Percentiles rank a stretch among this genome's conserved stretches.
phyloP scores from a whole-genome alignment of 2,113 vertebrate species.

The Nansenia antarctica region DNA sequence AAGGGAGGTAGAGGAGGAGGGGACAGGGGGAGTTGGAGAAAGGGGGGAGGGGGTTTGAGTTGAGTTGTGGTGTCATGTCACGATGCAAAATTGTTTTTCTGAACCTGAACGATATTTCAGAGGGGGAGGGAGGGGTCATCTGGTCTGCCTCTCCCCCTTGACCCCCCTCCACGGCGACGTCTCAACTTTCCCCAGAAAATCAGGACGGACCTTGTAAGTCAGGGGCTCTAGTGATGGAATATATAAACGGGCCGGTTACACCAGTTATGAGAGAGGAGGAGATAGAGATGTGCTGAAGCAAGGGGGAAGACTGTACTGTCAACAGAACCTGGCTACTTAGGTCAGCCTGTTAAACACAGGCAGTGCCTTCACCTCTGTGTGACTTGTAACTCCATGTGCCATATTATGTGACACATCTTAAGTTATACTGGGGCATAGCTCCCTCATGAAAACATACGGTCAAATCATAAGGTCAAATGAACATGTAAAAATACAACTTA shows the following conservation, averaged over 20 bases:
- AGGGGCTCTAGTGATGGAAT: conserved; percentile 76
- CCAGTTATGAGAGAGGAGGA: conserved; percentile 58
- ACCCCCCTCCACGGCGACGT: conserved; percentile 72
- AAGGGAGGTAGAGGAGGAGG: conserved; percentile 8
- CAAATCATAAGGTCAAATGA: no score
- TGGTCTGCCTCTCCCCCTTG: conserved; percentile 65
- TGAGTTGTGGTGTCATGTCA: conserved; percentile 72
- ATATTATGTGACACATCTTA: not conserved
- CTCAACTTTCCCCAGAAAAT: conserved; percentile 72
- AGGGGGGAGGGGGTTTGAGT: conserved; percentile 27
- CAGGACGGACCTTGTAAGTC: conserved; percentile 70
- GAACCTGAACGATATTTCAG: conserved; percentile 79
- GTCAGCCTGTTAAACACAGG: no score
- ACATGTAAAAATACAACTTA: no score
- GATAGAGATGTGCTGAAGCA: conserved; percentile 34
- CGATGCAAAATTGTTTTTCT: conserved; percentile 78
- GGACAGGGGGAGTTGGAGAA: conserved; percentile 37
- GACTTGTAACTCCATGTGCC: no score
- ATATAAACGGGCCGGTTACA: conserved; percentile 75
- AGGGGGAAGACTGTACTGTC: not conserved
- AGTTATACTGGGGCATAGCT: not conserved
- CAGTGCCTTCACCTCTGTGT: not conserved
- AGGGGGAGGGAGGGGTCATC: conserved; percentile 67
- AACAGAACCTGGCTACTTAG: no score
- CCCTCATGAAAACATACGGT: not conserved